A percentile compares a stretch with the other conserved stretches of the same genome.
Conservation (phyloP, 2,797 vertebrate species). For the Melanotaenia nigrans region DNA sequence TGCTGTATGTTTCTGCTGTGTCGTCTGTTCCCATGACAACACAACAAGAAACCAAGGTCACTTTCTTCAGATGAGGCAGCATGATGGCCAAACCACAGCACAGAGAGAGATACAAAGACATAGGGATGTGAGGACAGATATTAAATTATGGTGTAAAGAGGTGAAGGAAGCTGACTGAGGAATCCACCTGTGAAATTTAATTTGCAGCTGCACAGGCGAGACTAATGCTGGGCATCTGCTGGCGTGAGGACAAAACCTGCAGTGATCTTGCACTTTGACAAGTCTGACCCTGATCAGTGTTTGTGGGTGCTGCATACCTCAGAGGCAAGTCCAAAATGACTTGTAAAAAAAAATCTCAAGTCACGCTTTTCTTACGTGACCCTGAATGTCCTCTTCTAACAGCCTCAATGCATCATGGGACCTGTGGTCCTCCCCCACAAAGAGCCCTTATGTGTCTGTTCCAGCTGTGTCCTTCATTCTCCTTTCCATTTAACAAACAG, state of each 20-base stretch:
- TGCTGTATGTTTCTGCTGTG: conserved; percentile 35
- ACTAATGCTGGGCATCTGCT: conserved; percentile 13
- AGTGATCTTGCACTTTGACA: conserved; percentile 17
- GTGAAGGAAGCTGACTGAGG: conserved; percentile 38
- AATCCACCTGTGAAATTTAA: conserved; percentile 49
- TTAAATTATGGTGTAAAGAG: conserved; percentile 44
- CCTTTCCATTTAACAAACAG: conserved; percentile 49
- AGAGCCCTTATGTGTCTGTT: conserved; percentile 33
- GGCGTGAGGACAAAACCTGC: conserved; percentile 35
- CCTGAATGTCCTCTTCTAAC: conserved; percentile 56
- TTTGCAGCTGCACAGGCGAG: conserved; percentile 48
- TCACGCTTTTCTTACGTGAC: conserved; percentile 42
- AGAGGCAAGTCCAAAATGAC: conserved; percentile 23
- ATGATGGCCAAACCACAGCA: conserved; percentile 17
- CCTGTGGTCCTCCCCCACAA: conserved; percentile 38
- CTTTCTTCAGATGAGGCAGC: conserved; percentile 58
- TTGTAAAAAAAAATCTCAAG: background rate
- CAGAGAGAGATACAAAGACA: conserved; percentile 9
- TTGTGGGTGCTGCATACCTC: conserved; percentile 4
- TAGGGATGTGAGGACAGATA: conserved; percentile 28
- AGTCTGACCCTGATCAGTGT: conserved; percentile 13
- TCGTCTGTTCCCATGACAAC: conserved; percentile 80
- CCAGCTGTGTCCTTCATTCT: conserved; percentile 49
- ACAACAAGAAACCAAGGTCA: conserved; percentile 74
- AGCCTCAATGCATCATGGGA: conserved; percentile 54